Evolutionary conservation across 2,797 vertebrate genomes (phyloP).

Genomic region (Tauraco hartlaubi): DNA sequence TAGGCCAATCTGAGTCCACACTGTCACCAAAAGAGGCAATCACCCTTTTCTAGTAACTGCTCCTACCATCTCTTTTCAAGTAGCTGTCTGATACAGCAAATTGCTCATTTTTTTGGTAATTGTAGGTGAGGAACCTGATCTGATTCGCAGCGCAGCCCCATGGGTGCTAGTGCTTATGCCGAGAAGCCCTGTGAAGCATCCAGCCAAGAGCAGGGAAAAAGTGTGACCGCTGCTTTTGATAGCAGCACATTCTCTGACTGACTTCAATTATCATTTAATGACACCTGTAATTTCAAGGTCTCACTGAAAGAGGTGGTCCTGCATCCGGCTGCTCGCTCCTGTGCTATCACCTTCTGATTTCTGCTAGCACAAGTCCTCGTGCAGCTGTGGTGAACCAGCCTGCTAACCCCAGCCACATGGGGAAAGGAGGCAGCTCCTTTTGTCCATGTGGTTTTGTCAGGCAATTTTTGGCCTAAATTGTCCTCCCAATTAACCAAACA

Average conservation of each 20-base stretch:
- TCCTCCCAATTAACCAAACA: background rate
- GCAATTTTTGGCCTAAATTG: background rate
- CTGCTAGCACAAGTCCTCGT: accelerated
- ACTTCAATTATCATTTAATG: background rate
- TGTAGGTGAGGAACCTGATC: background rate
- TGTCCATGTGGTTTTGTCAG: background rate
- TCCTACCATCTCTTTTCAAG: background rate
- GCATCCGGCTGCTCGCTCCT: background rate
- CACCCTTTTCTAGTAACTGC: background rate
- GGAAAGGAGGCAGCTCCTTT: background rate
- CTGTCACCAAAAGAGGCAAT: background rate
- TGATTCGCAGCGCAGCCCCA: background rate
- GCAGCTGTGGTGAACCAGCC: background rate
- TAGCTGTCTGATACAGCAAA: background rate
- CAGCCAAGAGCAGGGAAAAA: background rate
- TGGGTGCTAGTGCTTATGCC: background rate
- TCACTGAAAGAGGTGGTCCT: background rate
- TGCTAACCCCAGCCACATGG: background rate
- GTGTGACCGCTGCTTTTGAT: background rate
- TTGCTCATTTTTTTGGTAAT: background rate
- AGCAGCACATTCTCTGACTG: background rate
- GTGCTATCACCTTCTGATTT: background rate
- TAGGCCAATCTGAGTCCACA: background rate
- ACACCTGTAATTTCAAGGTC: background rate
- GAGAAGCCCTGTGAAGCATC: background rate